Conservation (phyloP, 1,140 invertebrate species). For the Aleiodes sp. region DNA sequence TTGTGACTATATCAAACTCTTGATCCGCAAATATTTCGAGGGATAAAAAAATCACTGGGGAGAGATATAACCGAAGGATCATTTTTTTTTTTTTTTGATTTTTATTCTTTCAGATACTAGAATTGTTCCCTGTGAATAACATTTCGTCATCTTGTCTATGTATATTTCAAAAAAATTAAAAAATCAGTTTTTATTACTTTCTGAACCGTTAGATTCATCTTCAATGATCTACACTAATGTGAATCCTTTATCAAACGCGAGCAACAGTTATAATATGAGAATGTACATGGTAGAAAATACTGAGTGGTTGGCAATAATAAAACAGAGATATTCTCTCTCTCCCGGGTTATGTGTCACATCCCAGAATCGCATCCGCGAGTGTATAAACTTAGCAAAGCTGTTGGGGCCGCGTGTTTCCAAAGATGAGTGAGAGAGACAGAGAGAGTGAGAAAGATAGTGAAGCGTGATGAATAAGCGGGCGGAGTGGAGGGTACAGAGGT, state of each 20-base stretch:
- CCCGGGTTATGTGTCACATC: conserved; percentile 9
- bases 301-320: conserved; percentile 1
- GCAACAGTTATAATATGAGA: not conserved
- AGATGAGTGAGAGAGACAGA: not conserved
- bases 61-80: not conserved
- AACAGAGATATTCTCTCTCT: conserved; percentile 10
- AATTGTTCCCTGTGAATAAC: too few relatives aligned
- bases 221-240: not conserved
- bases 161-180: too few relatives aligned
- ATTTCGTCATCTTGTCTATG: too few relatives aligned
- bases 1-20: not conserved
- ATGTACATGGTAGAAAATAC: not conserved
- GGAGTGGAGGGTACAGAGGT: not conserved
- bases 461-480: not conserved
- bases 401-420: not conserved
- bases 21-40: not conserved
- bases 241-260: not conserved
- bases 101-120: too few relatives aligned
- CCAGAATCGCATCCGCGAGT: conserved; percentile 15
- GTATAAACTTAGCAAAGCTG: conserved; percentile 36
- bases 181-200: too few relatives aligned
- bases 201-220: too few relatives aligned
- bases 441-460: not conserved
- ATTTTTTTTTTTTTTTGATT: too few relatives aligned
- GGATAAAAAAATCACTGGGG: not conserved